phyloP scores from a whole-genome alignment of 2,113 vertebrate genomes.

The Rhabdornis inornatus region DNA sequence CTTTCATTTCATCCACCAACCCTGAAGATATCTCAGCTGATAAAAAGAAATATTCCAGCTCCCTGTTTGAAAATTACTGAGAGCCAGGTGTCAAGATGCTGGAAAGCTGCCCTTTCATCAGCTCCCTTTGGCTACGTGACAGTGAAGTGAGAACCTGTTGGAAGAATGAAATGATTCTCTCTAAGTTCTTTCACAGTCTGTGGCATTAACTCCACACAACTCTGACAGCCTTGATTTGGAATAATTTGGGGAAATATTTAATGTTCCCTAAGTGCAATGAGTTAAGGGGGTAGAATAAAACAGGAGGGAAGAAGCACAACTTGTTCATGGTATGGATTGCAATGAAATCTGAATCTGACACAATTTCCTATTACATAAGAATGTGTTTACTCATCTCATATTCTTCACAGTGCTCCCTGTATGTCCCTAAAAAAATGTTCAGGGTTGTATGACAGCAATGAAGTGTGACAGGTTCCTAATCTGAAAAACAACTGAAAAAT shows the following conservation, averaged over 20 bases:
- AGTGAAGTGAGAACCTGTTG: not conserved
- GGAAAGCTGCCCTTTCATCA: not conserved
- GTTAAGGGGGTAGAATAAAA: not conserved
- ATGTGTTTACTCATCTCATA: not conserved
- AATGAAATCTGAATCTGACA: not conserved
- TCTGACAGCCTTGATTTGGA: not conserved
- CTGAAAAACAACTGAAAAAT: slow-evolving; percentile 20
- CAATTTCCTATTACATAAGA: not conserved
- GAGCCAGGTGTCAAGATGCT: not conserved
- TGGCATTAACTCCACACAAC: not conserved
- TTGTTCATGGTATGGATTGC: not conserved
- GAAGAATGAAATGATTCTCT: not conserved
- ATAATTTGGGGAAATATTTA: not conserved
- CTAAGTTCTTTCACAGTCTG: not conserved
- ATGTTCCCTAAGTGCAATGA: not conserved
- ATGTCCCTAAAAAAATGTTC: not conserved
- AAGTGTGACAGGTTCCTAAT: not conserved
- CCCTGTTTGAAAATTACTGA: not conserved
- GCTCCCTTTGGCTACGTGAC: not conserved
- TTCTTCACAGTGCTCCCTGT: not conserved
- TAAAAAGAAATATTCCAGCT: not conserved
- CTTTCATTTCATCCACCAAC: not conserved
- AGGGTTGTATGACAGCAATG: not conserved
- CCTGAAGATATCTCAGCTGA: not conserved
- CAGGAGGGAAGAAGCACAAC: not conserved